Percentiles rank a stretch among this genome's conserved stretches.
Evolutionary conservation across 2,888 invertebrate genomes (phyloP).

Genomic region (Ryuthela nishihirai): DNA sequence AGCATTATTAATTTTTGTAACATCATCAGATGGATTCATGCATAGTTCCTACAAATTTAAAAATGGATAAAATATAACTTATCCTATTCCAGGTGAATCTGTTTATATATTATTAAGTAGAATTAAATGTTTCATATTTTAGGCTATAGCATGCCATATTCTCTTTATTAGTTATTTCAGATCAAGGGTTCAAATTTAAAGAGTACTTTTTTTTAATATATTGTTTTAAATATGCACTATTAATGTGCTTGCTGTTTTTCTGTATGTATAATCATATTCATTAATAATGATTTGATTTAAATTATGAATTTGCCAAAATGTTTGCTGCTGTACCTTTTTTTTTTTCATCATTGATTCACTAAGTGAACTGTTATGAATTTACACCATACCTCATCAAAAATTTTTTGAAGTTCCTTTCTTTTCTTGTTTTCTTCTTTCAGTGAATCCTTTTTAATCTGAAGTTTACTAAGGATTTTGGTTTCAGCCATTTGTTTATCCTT

Average conservation of each 20-base stretch:
- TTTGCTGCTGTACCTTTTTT: background rate
- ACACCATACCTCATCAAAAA: slow-evolving; percentile 59
- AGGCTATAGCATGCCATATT: too few species aligned
- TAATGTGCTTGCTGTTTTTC: too few species aligned
- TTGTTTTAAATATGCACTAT: too few species aligned
- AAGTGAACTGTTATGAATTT: background rate
- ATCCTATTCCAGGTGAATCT: background rate
- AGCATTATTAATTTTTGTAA: slow-evolving; percentile 56
- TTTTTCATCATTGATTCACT: background rate
- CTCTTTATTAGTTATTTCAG: too few species aligned
- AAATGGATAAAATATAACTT: slow-evolving; percentile 5
- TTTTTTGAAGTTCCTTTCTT: slow-evolving; percentile 63
- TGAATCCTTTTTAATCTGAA: slow-evolving; percentile 63
- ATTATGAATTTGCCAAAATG: background rate
- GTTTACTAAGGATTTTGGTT: slow-evolving; percentile 61
- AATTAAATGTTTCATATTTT: too few species aligned
- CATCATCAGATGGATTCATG: slow-evolving; percentile 54
- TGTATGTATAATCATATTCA: background rate
- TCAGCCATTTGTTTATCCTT: slow-evolving; percentile 64
- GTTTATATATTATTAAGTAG: too few species aligned
- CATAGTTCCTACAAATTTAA: slow-evolving; percentile 16
- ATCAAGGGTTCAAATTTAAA: too few species aligned
- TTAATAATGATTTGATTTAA: background rate
- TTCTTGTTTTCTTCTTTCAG: slow-evolving; percentile 66
- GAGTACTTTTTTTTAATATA: too few species aligned